phyloP scores from a whole-genome alignment of 2,113 vertebrate genomes.

The Otolemur garnettii region DNA sequence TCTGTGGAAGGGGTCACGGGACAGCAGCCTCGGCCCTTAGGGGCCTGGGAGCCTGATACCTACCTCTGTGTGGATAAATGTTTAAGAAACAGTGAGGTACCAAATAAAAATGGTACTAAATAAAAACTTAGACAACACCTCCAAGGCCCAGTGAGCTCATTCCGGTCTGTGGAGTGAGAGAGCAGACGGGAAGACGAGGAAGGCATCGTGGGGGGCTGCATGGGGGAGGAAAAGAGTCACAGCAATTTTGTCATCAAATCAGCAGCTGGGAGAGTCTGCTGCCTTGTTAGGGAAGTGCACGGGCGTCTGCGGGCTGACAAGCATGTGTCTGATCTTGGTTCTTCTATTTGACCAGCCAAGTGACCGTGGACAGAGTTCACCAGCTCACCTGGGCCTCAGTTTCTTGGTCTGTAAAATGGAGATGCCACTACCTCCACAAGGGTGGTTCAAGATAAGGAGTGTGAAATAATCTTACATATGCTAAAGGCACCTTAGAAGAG shows the following conservation, averaged over 20 bases:
- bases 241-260: neutral
- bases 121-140: slow-evolving; percentile 48
- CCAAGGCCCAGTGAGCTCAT: neutral
- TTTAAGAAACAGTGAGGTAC: neutral
- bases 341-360: neutral
- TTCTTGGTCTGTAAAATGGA: neutral
- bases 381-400: neutral
- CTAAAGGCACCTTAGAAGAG: neutral
- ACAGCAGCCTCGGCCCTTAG: neutral
- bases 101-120: slow-evolving; percentile 74
- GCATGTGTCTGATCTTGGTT: neutral
- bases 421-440: neutral
- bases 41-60: neutral
- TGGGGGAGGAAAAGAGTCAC: neutral
- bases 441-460: neutral
- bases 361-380: neutral
- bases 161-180: neutral
- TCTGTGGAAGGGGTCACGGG: fast-evolving
- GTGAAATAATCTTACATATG: too few species aligned
- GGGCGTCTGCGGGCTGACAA: too few species aligned
- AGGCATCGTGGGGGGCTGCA: too few species aligned
- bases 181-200: neutral
- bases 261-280: neutral
- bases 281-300: neutral
- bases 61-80: neutral